Conservation (phyloP, 1,140 invertebrate genomes). For the Atopsyche davidsoni region DNA sequence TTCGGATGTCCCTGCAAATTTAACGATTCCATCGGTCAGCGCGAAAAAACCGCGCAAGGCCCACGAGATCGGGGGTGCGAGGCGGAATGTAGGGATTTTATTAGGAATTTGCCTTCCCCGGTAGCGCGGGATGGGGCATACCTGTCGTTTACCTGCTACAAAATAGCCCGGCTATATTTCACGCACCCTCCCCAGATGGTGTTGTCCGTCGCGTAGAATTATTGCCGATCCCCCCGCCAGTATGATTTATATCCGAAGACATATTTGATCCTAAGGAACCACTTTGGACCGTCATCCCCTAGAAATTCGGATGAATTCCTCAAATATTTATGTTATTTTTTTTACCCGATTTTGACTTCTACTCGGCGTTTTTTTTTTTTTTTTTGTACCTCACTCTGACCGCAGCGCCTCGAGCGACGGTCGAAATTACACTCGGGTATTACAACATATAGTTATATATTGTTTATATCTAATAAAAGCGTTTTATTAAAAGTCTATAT, state of each 20-base stretch:
- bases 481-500: too few relatives aligned
- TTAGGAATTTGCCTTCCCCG: constrained; percentile 12
- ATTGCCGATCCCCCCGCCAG: constrained; percentile 20
- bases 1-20: too few relatives aligned
- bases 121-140: constrained; percentile 5
- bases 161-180: constrained; percentile 26
- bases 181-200: constrained; percentile 28
- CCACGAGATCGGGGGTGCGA: constrained; percentile 6
- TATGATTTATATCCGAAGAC: constrained; percentile 30
- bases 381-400: background rate
- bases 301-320: background rate
- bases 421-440: too few relatives aligned
- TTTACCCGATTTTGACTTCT: constrained; percentile 1
- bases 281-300: constrained; percentile 8
- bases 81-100: constrained; percentile 15
- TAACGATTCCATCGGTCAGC: too few relatives aligned
- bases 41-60: background rate
- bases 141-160: constrained; percentile 25
- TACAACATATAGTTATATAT: too few relatives aligned
- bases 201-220: constrained; percentile 19
- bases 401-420: background rate
- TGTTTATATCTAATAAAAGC: too few relatives aligned
- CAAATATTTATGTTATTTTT: constrained; percentile 11
- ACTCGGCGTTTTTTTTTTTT: background rate
- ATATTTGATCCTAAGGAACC: constrained; percentile 16